Percentiles rank a stretch among this genome's conserved stretches.
Conservation (phyloP, 2,888 invertebrate genomes). For the Heliothis peltigera region DNA sequence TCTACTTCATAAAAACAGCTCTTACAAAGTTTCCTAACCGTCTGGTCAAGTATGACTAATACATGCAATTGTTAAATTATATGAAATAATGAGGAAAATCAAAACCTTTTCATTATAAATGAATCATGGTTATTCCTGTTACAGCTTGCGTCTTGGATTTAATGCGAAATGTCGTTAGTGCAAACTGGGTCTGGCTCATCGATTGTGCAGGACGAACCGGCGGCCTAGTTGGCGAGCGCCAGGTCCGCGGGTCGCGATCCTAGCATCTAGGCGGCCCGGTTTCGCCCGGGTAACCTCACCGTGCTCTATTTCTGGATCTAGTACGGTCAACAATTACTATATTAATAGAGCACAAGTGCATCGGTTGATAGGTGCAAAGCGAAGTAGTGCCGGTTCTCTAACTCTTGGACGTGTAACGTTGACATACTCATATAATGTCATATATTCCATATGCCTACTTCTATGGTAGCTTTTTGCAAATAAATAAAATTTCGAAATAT, state of each 20-base stretch:
- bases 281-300: constrained; percentile 76
- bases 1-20: constrained; percentile 46
- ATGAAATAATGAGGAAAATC: constrained; percentile 47
- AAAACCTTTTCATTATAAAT: constrained; percentile 22
- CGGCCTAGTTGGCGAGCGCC: constrained; percentile 82
- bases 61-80: constrained; percentile 41
- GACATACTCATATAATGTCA: too few species aligned
- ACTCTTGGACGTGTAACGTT: constrained; percentile 18
- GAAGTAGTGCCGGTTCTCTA: too few species aligned
- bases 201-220: constrained; percentile 80
- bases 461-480: neutral
- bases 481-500: too few species aligned
- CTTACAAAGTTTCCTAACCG: constrained; percentile 45
- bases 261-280: constrained; percentile 75
- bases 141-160: constrained; percentile 34
- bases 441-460: neutral
- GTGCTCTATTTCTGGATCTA: constrained; percentile 76
- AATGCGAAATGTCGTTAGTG: constrained; percentile 41
- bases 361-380: constrained; percentile 19
- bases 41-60: constrained; percentile 34
- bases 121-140: constrained; percentile 49
- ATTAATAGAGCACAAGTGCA: constrained; percentile 56
- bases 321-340: constrained; percentile 66
- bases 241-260: constrained; percentile 75
- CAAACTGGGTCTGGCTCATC: constrained; percentile 73